Evolutionary conservation across 2,797 vertebrate species (phyloP), one percentile per base, ranked within the genome.

Genomic region (Typhlichthys subterraneus): DNA sequence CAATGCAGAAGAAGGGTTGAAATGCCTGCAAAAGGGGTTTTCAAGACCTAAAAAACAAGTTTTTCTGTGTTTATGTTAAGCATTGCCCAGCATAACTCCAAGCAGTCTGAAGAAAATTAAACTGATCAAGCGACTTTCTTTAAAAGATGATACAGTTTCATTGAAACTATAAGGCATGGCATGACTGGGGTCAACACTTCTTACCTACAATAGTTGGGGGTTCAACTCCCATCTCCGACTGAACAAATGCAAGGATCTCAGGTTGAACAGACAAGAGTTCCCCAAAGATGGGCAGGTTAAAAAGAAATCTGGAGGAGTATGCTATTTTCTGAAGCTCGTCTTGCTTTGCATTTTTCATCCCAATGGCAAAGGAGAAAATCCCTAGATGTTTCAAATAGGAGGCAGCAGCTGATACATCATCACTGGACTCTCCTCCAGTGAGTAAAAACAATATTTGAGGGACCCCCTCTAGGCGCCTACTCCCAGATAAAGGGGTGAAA

Each of bases 371-470:
- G 75, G 84, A 59, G 7, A 88, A 50, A 64, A 92, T 79, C 48
- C 87, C 81, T 0, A 68, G 62, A 68, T 79, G 59, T 82, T 90
- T 92, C 45, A 92, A 70, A 38, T 66, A 70, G 46, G 65, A 72
- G 19, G 87, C 81, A 69, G 85, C 67, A 48, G 29, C 65, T 53
- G 77, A 79, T 64, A 93, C 84, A 33, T 93, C 84, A 79, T 94
- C 92, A 42, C 42, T 79, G 55, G 91, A 94, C 76, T 85, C 73
- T 31, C 90, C 89, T 63, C 87, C 86, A 59, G 81, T 92, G 67
- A 93, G 58, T 65, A 93, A 75, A 86, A 94, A 75, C 42, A 91
- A 76, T 81, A 93, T 85, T 76, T 92, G 91, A 67, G 89, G 89
- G 71, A 91, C 87, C 54, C 87, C 87, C 7, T 91, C 84, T 13